These are phyloP conservation scores for Sebastes reedi DNA, from an alignment of 2,797 vertebrate genomes.

Conservation along the genomic window DNA sequence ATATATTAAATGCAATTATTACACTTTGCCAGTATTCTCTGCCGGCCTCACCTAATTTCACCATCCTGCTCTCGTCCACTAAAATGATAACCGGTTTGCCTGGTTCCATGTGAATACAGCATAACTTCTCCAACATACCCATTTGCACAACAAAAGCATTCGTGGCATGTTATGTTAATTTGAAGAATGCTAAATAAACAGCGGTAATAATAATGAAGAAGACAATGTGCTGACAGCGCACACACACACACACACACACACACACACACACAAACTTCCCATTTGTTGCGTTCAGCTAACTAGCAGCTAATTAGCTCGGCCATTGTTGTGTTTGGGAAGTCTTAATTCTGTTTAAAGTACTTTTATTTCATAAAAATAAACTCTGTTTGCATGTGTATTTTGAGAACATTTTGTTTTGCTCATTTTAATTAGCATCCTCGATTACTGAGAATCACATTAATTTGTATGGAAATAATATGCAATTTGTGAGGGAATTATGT, in stretches of 20 bases:
- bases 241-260: constrained; percentile 1
- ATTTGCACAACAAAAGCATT: background rate
- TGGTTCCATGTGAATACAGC: background rate
- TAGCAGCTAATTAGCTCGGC: constrained; percentile 39
- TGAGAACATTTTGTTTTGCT: constrained; percentile 21
- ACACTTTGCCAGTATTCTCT: background rate
- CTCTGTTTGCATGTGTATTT: constrained; percentile 14
- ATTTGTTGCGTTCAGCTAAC: constrained; percentile 16
- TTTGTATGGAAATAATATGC: constrained; percentile 51
- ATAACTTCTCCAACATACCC: background rate
- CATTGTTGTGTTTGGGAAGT: constrained; percentile 25
- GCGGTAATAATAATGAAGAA: constrained; percentile 6
- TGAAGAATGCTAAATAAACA: constrained; percentile 10
- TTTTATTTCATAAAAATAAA: constrained; percentile 26
- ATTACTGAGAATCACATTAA: constrained; percentile 27
- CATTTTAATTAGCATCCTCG: constrained; percentile 37
- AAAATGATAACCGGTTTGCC: background rate
- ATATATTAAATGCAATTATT: background rate
- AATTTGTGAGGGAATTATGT: constrained; percentile 38
- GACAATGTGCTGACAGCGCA: constrained; percentile 1
- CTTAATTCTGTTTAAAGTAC: background rate
- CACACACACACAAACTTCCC: background rate
- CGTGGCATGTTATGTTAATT: background rate
- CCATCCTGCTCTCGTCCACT: background rate
- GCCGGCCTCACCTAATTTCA: background rate